Conservation (phyloP, 2,113 vertebrate genomes). For the Hemichromis elongatus region DNA sequence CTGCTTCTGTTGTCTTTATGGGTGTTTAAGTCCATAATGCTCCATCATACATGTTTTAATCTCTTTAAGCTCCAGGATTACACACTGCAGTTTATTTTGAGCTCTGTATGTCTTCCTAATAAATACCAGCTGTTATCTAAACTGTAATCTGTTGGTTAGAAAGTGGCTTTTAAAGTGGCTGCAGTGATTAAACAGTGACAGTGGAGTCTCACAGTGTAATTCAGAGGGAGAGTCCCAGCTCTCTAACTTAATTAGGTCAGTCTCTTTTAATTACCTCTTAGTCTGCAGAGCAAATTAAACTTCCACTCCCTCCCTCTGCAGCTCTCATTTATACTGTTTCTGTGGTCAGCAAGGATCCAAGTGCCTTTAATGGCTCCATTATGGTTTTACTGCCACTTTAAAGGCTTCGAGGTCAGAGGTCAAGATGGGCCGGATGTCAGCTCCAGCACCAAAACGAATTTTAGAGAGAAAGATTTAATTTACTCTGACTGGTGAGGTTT, state of each 20-base stretch:
- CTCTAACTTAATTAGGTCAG: conserved; percentile 39
- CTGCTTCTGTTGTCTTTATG: neutral
- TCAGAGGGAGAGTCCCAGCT: conserved; percentile 11
- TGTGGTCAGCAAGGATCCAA: neutral
- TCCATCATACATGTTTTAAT: neutral
- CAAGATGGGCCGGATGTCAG: neutral
- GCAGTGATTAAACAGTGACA: conserved; percentile 2
- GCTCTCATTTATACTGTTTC: neutral
- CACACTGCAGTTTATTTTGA: neutral
- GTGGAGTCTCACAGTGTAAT: conserved; percentile 2
- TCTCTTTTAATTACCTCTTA: conserved; percentile 50
- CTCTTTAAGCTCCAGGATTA: neutral
- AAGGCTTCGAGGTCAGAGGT: neutral
- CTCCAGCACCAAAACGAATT: neutral
- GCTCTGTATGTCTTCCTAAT: neutral
- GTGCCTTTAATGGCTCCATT: neutral
- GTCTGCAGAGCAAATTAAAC: conserved; percentile 9
- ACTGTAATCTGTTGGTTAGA: neutral
- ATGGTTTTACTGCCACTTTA: neutral
- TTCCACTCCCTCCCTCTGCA: neutral
- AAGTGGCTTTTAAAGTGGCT: neutral
- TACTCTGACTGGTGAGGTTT: neutral
- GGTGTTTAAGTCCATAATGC: neutral
- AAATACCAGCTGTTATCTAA: neutral
- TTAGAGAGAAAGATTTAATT: neutral